These are phyloP conservation scores for Tetramorium simillimum DNA, from an alignment of 1,140 invertebrate species.

Conservation along the genomic window DNA sequence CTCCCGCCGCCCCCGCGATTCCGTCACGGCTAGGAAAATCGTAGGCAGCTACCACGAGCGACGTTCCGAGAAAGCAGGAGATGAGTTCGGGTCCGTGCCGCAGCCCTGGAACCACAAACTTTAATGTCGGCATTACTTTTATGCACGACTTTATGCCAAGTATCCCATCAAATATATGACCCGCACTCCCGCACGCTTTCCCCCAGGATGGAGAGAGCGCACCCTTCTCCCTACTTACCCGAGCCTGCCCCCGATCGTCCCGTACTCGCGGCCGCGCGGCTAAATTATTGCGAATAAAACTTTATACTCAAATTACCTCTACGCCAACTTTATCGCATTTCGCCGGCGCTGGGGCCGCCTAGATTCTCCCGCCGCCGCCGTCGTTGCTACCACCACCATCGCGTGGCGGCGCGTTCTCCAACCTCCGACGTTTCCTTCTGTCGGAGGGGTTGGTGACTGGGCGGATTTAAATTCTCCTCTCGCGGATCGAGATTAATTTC, in stretches of 20 bases:
- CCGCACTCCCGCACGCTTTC: constrained; percentile 76
- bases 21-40: constrained; percentile 55
- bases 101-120: constrained; percentile 84
- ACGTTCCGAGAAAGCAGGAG: constrained; percentile 50
- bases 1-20: constrained; percentile 7
- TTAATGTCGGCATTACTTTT: constrained; percentile 86
- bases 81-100: constrained; percentile 59
- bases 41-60: constrained; percentile 30
- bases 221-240: constrained; percentile 35
- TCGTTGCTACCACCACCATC: constrained; percentile 27
- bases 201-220: constrained; percentile 49
- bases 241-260: constrained; percentile 48
- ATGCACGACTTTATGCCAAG: constrained; percentile 86
- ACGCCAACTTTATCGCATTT: constrained; percentile 84
- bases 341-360: constrained; percentile 57
- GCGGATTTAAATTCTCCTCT: constrained; percentile 58
- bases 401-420: constrained; percentile 19
- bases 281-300: constrained; percentile 86
- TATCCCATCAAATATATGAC: constrained; percentile 86
- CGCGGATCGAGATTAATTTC: constrained; percentile 63
- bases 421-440: constrained; percentile 32
- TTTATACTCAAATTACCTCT: constrained; percentile 85
- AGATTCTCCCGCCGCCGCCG: constrained; percentile 21
- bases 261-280: constrained; percentile 57
- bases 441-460: constrained; percentile 30